A percentile compares a stretch with the other conserved stretches of the same genome.
Conservation (phyloP, 2,797 vertebrate species). For the Percopsis omiscomaycus region DNA sequence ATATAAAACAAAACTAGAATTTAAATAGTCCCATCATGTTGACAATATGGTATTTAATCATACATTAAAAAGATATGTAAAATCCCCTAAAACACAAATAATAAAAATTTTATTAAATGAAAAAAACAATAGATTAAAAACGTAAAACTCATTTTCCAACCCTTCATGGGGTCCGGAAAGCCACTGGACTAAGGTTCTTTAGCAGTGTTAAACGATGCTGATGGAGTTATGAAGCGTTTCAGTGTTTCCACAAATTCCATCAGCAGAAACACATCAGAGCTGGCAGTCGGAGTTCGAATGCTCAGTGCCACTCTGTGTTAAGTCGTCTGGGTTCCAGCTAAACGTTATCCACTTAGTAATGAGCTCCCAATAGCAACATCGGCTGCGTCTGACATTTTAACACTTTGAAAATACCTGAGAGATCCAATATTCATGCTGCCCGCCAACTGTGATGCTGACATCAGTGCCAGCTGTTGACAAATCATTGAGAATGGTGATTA, state of each 20-base stretch:
- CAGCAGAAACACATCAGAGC: constrained; percentile 39
- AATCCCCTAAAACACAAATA: too few relatives aligned
- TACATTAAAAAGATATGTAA: too few relatives aligned
- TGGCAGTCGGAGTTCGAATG: constrained; percentile 46
- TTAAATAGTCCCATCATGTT: too few relatives aligned
- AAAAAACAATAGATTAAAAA: too few relatives aligned
- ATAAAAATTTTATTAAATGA: too few relatives aligned
- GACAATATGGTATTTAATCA: too few relatives aligned
- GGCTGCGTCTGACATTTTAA: constrained; percentile 71
- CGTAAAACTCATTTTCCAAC: too few relatives aligned
- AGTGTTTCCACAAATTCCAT: constrained; percentile 53
- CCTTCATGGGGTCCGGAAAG: too few relatives aligned
- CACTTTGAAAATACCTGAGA: constrained; percentile 67
- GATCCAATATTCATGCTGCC: constrained; percentile 36
- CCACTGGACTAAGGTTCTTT: constrained; percentile 18
- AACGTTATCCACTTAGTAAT: constrained; percentile 44
- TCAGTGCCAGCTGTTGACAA: not conserved
- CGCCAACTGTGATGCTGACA: constrained; percentile 33
- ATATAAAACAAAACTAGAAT: too few relatives aligned
- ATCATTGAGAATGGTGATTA: not conserved
- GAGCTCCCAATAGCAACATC: constrained; percentile 60
- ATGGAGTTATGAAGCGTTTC: constrained; percentile 36
- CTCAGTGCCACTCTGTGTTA: constrained; percentile 17
- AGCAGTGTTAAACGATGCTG: constrained; percentile 30
- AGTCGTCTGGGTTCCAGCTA: constrained; percentile 47